Base-by-base conservation (phyloP, 2,113 vertebrate species). In the Columba janthina region DNA sequence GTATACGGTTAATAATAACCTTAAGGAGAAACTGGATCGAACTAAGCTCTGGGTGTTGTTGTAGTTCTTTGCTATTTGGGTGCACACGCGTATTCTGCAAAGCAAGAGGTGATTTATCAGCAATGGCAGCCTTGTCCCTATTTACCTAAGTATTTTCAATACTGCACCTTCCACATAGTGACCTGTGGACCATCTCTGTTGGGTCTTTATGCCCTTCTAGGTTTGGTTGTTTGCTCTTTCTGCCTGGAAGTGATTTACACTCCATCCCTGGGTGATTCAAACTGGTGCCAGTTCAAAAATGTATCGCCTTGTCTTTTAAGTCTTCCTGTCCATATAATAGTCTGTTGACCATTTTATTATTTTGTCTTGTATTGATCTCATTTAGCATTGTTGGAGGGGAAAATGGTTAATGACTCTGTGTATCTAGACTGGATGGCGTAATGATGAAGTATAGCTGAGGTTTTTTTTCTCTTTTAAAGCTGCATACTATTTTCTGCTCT, bases 111-210 rank as follows among this genome's bases (percentile, higher is more conserved):
- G 6, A 50, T 69, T 26, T 62, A 53, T 12, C 26, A 56, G 26
- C 34, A 18, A 46, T 72, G 29, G 36, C 36, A 89, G 65, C 42
- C 22, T 61, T 53, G 32, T 60, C 32, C 0, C 3, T 26, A 4
- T 42, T 77, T 48, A 12, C 4, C 0, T 15, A 24, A n/a, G 8
- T 51, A 12, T 12, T 26, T 85, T 11, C 71, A 71, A 21, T 69
- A 12, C 15, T 64, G 85, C 32, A 42, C 53, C 21, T 7, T 89
- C 28, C 36, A 19, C 0, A 0, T 67, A 25, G 15, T 2, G 11
- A 38, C 38, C 48, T 69, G 44, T 61, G 62, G 32, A 29, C 48
- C 5, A 3, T 56, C 62, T 78, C 18, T 67, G 1, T 58, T 88
- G 74, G 19, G 7, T 85, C 17, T 88, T 74, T 24, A 8, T 51